phyloP scores from a whole-genome alignment of 2,113 vertebrate genomes.

The Chaenogobius annularis region DNA sequence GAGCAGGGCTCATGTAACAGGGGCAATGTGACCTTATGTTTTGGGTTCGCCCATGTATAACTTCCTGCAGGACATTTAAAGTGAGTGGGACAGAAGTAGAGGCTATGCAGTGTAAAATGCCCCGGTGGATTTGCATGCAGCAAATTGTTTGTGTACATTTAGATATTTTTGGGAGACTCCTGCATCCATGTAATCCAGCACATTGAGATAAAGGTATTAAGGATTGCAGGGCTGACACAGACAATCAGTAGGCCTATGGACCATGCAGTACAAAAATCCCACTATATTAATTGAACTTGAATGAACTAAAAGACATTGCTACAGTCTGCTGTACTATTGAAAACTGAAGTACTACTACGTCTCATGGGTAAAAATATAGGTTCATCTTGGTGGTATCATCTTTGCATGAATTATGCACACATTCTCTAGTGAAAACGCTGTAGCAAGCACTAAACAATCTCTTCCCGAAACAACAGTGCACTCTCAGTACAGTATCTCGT shows the following conservation, averaged over 20 bases:
- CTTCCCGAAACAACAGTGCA: constrained; percentile 3
- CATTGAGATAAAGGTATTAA: neutral
- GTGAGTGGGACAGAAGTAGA: neutral
- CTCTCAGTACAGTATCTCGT: neutral
- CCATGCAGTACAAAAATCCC: too few relatives aligned
- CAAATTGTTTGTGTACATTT: neutral
- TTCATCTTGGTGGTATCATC: constrained; percentile 18
- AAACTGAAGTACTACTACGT: neutral
- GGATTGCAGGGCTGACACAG: neutral
- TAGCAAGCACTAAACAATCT: constrained; percentile 17
- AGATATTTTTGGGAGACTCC: neutral
- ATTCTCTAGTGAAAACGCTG: constrained; percentile 20
- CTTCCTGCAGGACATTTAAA: constrained; percentile 12
- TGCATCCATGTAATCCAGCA: neutral
- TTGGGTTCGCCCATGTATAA: neutral
- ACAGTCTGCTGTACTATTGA: neutral
- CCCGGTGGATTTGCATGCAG: neutral
- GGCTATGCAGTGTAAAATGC: constrained; percentile 9
- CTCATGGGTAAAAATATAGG: constrained; percentile 14
- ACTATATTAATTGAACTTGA: too few relatives aligned
- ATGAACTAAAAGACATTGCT: neutral
- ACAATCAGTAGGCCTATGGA: too few relatives aligned
- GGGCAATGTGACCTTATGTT: neutral
- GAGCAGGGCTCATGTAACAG: neutral
- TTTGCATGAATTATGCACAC: constrained; percentile 41